phyloP scores from a whole-genome alignment of 2,113 vertebrate species.

The Grammomys surdaster region DNA sequence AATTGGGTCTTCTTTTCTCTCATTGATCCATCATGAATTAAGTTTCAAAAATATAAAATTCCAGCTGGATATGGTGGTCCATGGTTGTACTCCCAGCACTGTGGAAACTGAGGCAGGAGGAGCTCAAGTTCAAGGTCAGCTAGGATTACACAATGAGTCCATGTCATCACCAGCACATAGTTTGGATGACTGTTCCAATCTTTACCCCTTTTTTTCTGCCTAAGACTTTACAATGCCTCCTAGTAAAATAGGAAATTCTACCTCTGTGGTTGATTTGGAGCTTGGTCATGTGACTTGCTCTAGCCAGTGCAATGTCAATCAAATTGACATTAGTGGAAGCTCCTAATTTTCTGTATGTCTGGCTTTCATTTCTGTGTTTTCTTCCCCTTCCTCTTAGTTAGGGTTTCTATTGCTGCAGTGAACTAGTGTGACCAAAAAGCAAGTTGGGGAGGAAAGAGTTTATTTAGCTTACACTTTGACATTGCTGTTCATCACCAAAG shows the following conservation, averaged over 20 bases:
- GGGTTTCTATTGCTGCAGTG: background rate
- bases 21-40: constrained; percentile 40
- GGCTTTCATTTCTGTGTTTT: background rate
- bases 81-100: background rate
- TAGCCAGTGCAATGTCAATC: background rate
- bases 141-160: background rate
- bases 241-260: background rate
- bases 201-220: constrained; percentile 6
- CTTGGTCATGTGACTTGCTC: background rate
- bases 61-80: background rate
- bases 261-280: background rate
- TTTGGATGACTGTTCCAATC: background rate
- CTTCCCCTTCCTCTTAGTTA: background rate
- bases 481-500: background rate
- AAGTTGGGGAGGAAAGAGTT: background rate
- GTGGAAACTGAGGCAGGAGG: background rate
- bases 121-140: background rate
- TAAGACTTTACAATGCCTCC: background rate
- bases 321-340: background rate
- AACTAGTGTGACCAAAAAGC: background rate
- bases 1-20: background rate
- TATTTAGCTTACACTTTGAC: background rate
- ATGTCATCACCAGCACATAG: background rate
- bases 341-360: constrained; percentile 16
- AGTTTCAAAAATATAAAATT: constrained; percentile 41